Conservation (phyloP, 1,140 invertebrate species). For the Bombus terrestris region DNA sequence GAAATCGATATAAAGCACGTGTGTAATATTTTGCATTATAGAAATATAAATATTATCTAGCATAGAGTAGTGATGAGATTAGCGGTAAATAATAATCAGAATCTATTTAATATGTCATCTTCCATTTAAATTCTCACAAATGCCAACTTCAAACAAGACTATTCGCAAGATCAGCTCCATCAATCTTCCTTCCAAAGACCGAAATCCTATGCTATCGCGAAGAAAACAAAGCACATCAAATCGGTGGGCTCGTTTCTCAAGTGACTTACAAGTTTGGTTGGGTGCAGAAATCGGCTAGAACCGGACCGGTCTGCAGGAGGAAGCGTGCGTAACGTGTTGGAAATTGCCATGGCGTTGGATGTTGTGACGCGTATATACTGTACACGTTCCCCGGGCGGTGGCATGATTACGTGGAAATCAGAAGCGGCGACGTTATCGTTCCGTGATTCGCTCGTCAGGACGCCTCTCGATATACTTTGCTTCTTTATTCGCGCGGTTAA, state of each 20-base stretch:
- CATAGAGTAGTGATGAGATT: too few species aligned
- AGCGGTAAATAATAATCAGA: too few species aligned
- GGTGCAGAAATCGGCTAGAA: background rate
- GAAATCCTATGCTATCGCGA: background rate
- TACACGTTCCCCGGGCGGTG: background rate
- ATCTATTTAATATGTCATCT: background rate
- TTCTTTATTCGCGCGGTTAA: constrained; percentile 46
- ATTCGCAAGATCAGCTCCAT: background rate
- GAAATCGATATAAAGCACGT: background rate
- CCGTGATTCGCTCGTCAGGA: constrained; percentile 45
- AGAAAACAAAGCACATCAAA: background rate
- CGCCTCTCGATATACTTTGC: constrained; percentile 26
- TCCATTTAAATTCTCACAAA: background rate
- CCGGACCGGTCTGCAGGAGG: background rate
- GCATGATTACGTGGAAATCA: constrained; percentile 20
- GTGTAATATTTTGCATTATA: background rate
- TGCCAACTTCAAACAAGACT: background rate
- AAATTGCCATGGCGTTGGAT: background rate
- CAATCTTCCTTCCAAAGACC: constrained; percentile 16
- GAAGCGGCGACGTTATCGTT: constrained; percentile 22
- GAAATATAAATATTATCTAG: background rate
- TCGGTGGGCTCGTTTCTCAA: background rate
- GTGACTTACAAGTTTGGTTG: background rate
- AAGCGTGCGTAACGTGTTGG: background rate
- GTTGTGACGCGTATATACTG: background rate